Base-by-base conservation (phyloP, 1,140 invertebrate species). In the Pseudomyrmex gracilis region DNA sequence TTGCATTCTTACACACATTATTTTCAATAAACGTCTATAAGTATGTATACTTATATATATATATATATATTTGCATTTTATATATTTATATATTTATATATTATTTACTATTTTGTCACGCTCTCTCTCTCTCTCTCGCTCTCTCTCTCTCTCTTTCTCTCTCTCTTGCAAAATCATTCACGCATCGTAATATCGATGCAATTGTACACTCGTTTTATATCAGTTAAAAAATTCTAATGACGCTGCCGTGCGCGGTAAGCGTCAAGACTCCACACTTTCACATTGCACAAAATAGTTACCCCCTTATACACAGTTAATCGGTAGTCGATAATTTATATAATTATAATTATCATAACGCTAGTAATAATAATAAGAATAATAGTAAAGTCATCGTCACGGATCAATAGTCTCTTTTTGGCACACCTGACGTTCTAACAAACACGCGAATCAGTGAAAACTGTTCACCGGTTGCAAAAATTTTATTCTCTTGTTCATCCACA, bases 21-120 rank as follows among this genome's bases (percentile, higher is more conserved):
- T 47, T 76, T 15, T 66, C 86, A 20, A 85, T 83, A 88, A 87
- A 88, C 78, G 74, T 87, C 82, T 87, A 88, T 89, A 88, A 61
- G 84, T 88, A 89, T 88, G 63, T 88, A 90, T 91, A 90, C 85
- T 87, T 87, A 84, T 86, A 84, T 64, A 47, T 85, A 24, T 73
- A 53, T 88, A 86, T 86, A 87, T 89, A 80, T 87, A 67, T 87
- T 76, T 85, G 76, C 80, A 84, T 71, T 22, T 85, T 84, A 58
- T 85, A 49, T 70, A 82, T 34, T 83, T 86, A 87, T 89, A 80
- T 87, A 67, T 87, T 76, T 85, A 82, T 84, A 84, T 71, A 24
- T 85, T 84, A 58, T 85, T 43, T 70, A 82, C 45, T 84, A 57
- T 85, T 20, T 76, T 34, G 4, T 34, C 34, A 34, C 34, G 34